Evolutionary conservation across 1,140 invertebrate genomes (phyloP).

Genomic region (Asbolus verrucosus): DNA sequence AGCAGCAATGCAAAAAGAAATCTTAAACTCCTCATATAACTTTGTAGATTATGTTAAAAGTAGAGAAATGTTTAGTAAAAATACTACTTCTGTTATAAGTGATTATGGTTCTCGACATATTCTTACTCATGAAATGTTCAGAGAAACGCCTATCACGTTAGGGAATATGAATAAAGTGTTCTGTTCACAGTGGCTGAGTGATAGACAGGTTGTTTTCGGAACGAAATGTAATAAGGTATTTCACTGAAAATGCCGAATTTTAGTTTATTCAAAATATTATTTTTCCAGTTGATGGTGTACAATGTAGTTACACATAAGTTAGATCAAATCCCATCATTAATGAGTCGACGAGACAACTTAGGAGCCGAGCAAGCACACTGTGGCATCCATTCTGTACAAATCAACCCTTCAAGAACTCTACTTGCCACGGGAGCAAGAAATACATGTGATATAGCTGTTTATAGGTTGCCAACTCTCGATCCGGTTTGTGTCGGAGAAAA

Average conservation of each 20-base stretch:
- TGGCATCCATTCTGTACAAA: slow-evolving; percentile 93
- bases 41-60: slow-evolving; percentile 86
- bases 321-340: slow-evolving; percentile 87
- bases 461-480: slow-evolving; percentile 92
- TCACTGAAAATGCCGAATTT: neutral
- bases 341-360: slow-evolving; percentile 72
- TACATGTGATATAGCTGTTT: slow-evolving; percentile 93
- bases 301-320: slow-evolving; percentile 83
- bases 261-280: neutral
- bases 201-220: slow-evolving; percentile 94
- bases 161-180: slow-evolving; percentile 96
- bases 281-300: slow-evolving; percentile 80
- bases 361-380: slow-evolving; percentile 69
- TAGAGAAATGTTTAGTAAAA: slow-evolving; percentile 79
- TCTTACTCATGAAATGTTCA: slow-evolving; percentile 88
- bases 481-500: slow-evolving; percentile 94
- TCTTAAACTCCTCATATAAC: slow-evolving; percentile 84
- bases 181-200: slow-evolving; percentile 95
- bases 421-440: slow-evolving; percentile 93
- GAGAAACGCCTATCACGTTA: slow-evolving; percentile 83
- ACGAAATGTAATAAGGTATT: slow-evolving; percentile 96
- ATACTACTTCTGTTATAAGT: slow-evolving; percentile 66
- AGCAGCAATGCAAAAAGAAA: slow-evolving; percentile 75
- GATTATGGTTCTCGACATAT: slow-evolving; percentile 88
- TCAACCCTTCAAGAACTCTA: slow-evolving; percentile 92